These are phyloP conservation scores for Xiphias gladius DNA, from an alignment of 2,113 vertebrate genomes.

Conservation along the genomic window DNA sequence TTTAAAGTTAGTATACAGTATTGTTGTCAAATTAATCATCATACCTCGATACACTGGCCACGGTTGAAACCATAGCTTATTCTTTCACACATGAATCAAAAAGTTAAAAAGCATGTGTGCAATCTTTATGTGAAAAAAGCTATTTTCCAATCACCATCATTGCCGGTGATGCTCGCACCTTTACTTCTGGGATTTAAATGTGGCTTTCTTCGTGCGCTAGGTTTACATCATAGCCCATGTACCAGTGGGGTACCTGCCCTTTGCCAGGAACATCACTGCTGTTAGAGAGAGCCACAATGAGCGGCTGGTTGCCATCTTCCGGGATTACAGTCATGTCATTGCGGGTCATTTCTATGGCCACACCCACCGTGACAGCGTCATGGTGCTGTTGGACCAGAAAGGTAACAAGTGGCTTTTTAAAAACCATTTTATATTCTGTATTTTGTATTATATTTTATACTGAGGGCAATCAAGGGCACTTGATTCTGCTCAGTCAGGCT, in stretches of 20 bases:
- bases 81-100: too few species aligned
- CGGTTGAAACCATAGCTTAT: too few species aligned
- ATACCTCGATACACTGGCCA: too few species aligned
- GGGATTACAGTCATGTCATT: slow-evolving; percentile 88
- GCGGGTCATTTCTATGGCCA: slow-evolving; percentile 95
- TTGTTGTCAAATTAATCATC: too few species aligned
- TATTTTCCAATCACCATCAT: too few species aligned
- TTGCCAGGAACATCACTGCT: slow-evolving; percentile 80
- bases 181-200: background rate
- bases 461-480: too few species aligned
- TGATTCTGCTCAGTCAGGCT: too few species aligned
- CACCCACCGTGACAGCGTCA: slow-evolving; percentile 94
- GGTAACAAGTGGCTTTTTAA: slow-evolving; percentile 78
- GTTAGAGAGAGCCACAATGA: slow-evolving; percentile 89
- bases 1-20: too few species aligned
- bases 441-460: too few species aligned
- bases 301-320: slow-evolving; percentile 89
- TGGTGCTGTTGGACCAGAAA: slow-evolving; percentile 90
- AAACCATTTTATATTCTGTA: too few species aligned
- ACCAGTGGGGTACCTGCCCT: slow-evolving; percentile 92
- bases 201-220: slow-evolving; percentile 66
- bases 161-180: background rate
- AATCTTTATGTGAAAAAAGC: too few species aligned
- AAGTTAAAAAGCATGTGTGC: background rate
- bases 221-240: slow-evolving; percentile 94